A percentile compares a stretch with the other conserved stretches of the same genome.
Evolutionary conservation across 2,113 vertebrate species (phyloP).

Genomic region (Lampris incognitus): DNA sequence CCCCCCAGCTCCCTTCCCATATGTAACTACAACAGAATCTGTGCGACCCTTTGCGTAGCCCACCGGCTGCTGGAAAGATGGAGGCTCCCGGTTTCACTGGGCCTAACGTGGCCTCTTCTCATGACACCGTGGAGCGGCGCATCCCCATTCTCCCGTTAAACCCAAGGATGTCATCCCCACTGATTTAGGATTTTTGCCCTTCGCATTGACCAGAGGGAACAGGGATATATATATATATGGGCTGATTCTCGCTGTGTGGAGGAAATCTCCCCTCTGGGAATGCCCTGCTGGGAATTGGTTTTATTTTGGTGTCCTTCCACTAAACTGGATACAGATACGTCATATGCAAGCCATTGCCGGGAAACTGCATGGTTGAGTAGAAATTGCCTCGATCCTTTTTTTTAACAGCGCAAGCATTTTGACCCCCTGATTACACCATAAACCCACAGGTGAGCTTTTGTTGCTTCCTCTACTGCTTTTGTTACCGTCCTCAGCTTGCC

Average conservation of each 20-base stretch:
- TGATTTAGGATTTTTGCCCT: constrained; percentile 27
- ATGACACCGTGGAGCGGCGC: constrained; percentile 44
- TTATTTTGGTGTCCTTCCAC: background rate
- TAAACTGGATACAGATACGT: background rate
- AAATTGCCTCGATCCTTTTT: background rate
- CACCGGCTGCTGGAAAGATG: constrained; percentile 39
- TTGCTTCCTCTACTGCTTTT: background rate
- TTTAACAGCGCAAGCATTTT: background rate
- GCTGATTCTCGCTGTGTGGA: constrained; percentile 31
- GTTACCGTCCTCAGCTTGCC: constrained; percentile 81
- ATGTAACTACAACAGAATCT: constrained; percentile 1
- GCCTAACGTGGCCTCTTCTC: constrained; percentile 55
- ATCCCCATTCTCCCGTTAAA: constrained; percentile 34
- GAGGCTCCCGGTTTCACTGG: constrained; percentile 28
- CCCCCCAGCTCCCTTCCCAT: background rate
- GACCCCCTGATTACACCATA: background rate
- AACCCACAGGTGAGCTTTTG: background rate
- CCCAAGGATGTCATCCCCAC: constrained; percentile 1
- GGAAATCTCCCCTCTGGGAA: constrained; percentile 38
- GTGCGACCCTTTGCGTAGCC: constrained; percentile 9
- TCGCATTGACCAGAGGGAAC: constrained; percentile 44
- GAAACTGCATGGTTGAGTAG: background rate
- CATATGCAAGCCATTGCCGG: constrained; percentile 15
- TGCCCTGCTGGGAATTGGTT: constrained; percentile 45
- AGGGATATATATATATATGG: constrained; percentile 36